Conservation (phyloP, 2,113 vertebrate species). For the Nibea albiflora region DNA sequence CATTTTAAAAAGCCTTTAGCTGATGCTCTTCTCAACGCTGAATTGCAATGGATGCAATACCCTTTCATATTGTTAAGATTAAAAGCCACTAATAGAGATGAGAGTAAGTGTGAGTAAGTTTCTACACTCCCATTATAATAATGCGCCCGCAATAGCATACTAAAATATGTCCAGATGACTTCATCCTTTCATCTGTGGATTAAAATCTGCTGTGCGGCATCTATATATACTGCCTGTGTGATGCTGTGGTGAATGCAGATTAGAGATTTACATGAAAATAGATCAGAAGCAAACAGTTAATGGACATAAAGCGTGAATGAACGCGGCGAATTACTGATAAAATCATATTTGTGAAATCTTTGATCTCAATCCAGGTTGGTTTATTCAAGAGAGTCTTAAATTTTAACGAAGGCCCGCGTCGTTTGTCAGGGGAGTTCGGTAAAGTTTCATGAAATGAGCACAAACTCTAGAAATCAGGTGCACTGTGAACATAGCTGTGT, state of each 20-base stretch:
- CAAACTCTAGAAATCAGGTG: not conserved
- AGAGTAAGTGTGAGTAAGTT: conserved; percentile 55
- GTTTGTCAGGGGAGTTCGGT: not conserved
- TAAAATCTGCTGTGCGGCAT: conserved; percentile 28
- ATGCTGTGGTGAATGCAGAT: conserved; percentile 52
- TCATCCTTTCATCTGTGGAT: conserved; percentile 47
- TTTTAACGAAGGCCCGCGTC: not conserved
- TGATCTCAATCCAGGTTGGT: conserved; percentile 26
- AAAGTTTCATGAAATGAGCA: conserved; percentile 3
- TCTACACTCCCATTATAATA: conserved; percentile 1
- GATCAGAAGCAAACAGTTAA: conserved; percentile 34
- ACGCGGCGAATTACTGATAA: conserved; percentile 29
- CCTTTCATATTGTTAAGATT: conserved; percentile 45
- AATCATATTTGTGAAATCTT: conserved; percentile 23
- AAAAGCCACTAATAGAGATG: conserved; percentile 33
- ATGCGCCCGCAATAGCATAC: conserved; percentile 3
- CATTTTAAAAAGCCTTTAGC: conserved; percentile 56
- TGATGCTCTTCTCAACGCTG: conserved; percentile 22
- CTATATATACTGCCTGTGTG: conserved; percentile 6
- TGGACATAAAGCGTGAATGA: conserved; percentile 19
- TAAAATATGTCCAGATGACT: conserved; percentile 27
- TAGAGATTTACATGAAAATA: conserved; percentile 65
- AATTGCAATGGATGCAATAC: conserved; percentile 5
- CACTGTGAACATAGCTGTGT: too few relatives aligned
- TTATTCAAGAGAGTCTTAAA: conserved; percentile 1